Percentiles rank a stretch among this genome's conserved stretches.
Conservation (phyloP, 2,113 vertebrate genomes). For the Xiphophorus maculatus region DNA sequence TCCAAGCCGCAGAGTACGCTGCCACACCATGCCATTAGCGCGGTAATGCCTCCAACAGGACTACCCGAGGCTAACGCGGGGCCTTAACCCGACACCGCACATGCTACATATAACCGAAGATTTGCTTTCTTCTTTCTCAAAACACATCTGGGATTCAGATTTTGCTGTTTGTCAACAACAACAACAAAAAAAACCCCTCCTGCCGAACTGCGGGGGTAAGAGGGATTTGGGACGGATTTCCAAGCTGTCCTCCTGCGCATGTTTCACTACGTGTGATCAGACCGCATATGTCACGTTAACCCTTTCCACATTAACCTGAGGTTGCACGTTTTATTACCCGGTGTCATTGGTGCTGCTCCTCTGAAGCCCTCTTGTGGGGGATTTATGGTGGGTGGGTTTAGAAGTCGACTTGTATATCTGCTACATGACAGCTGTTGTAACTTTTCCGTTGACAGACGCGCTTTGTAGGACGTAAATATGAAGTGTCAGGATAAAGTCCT, state of each 20-base stretch:
- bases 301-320: conserved; percentile 34
- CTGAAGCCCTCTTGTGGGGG: conserved; percentile 44
- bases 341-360: conserved; percentile 31
- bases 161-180: conserved; percentile 77
- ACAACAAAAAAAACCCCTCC: conserved; percentile 38
- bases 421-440: conserved; percentile 38
- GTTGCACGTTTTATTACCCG: conserved; percentile 29
- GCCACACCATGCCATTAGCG: conserved; percentile 54
- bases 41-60: conserved; percentile 77
- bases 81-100: conserved; percentile 68
- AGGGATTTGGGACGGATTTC: conserved; percentile 39
- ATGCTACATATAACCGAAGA: conserved; percentile 67
- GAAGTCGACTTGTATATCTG: conserved; percentile 38
- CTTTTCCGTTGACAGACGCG: conserved; percentile 27
- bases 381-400: conserved; percentile 42
- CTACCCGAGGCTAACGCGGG: conserved; percentile 48
- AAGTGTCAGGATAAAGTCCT: conserved; percentile 9
- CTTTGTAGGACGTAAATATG: conserved; percentile 8
- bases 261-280: conserved; percentile 35
- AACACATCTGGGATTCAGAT: conserved; percentile 76
- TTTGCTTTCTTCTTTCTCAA: conserved; percentile 48
- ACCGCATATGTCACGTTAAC: conserved; percentile 56
- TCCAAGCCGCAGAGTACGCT: conserved; percentile 62
- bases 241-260: conserved; percentile 34
- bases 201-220: conserved; percentile 36